phyloP scores from a whole-genome alignment of 2,888 invertebrate genomes.

The Subacronicta megacephala region DNA sequence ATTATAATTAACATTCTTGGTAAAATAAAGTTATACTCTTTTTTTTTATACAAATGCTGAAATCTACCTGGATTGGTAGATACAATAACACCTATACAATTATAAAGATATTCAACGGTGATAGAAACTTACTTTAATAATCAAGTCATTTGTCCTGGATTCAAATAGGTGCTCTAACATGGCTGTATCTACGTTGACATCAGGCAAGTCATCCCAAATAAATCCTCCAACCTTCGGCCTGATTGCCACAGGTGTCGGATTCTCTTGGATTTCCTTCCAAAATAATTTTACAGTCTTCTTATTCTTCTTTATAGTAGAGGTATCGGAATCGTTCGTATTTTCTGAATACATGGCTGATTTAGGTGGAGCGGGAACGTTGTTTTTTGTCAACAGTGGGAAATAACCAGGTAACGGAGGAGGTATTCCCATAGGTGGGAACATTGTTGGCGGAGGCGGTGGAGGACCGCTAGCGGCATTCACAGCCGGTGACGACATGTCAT shows the following conservation, averaged over 20 bases:
- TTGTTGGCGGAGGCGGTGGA: constrained; percentile 94
- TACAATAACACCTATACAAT: too few species aligned
- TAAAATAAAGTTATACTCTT: too few species aligned
- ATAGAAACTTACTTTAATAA: constrained; percentile 91
- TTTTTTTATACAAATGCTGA: too few species aligned
- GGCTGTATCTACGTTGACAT: constrained; percentile 96
- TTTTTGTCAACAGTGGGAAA: constrained; percentile 81
- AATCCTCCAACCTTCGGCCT: constrained; percentile 91
- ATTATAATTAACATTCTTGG: too few species aligned
- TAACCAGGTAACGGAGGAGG: constrained; percentile 88
- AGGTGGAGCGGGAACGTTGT: constrained; percentile 78
- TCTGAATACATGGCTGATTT: constrained; percentile 76
- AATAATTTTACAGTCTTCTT: constrained; percentile 99
- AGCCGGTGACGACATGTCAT: constrained; percentile 92
- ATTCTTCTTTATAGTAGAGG: constrained; percentile 93
- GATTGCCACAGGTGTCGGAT: constrained; percentile 87
- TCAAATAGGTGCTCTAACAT: constrained; percentile 99
- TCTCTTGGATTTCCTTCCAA: constrained; percentile 98
- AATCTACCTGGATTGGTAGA: too few species aligned
- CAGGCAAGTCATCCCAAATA: constrained; percentile 97
- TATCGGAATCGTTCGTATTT: constrained; percentile 79
- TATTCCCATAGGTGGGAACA: constrained; percentile 86
- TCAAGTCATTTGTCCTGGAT: constrained; percentile 98
- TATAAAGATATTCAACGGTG: too few species aligned
- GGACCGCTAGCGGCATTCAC: constrained; percentile 92